Conservation (phyloP, 1,140 invertebrate genomes). For the Drosophila subobscura region DNA sequence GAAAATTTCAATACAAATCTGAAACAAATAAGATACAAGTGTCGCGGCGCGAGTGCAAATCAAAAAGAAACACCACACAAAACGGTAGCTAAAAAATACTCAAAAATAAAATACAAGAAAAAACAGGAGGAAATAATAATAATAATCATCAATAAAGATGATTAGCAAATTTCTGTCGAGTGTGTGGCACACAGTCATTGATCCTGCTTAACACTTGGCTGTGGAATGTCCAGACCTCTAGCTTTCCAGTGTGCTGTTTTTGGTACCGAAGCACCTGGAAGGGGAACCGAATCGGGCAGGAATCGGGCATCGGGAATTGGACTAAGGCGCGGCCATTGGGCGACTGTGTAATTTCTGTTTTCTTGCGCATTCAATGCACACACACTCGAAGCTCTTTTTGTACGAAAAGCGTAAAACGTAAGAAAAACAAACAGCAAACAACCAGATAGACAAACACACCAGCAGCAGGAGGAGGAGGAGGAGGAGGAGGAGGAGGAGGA, state of each 20-base stretch:
- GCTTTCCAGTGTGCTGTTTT: conserved; percentile 15
- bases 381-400: conserved; percentile 27
- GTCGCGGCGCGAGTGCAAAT: conserved; percentile 65
- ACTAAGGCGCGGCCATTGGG: conserved; percentile 72
- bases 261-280: conserved; percentile 18
- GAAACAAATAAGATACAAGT: conserved; percentile 22
- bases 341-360: conserved; percentile 72
- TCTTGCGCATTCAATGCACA: conserved; percentile 69
- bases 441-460: conserved; percentile 54
- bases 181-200: conserved; percentile 20
- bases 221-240: conserved; percentile 13
- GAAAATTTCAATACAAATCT: conserved; percentile 15
- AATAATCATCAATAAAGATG: conserved; percentile 36
- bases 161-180: conserved; percentile 34
- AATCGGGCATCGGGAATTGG: conserved; percentile 48
- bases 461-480: neutral
- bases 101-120: conserved; percentile 2
- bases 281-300: no score
- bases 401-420: conserved; percentile 39
- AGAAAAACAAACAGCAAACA: conserved; percentile 71
- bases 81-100: conserved; percentile 43
- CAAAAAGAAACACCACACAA: conserved; percentile 6
- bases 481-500: conserved; percentile 21
- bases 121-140: conserved; percentile 44
- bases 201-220: conserved; percentile 33